phyloP scores from a whole-genome alignment of 2,797 vertebrate genomes.

The Varecia variegata region DNA sequence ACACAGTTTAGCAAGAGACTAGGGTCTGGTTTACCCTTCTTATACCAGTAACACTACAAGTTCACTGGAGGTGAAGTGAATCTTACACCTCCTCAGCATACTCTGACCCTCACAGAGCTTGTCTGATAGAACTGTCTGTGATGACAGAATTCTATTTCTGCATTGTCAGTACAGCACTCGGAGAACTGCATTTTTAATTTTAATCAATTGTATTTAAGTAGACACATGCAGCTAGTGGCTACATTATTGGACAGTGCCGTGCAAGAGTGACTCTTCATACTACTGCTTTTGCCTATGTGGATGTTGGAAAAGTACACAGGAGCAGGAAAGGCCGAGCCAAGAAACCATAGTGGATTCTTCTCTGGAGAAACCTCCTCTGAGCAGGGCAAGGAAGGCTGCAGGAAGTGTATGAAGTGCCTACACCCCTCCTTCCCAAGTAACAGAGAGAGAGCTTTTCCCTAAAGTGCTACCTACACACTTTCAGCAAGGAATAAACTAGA shows the following conservation, averaged over 20 bases:
- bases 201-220: neutral
- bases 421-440: neutral
- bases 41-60: neutral
- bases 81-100: neutral
- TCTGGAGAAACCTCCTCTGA: neutral
- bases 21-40: neutral
- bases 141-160: neutral
- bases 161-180: neutral
- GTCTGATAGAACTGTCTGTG: neutral
- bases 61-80: neutral
- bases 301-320: neutral
- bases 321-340: neutral
- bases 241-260: neutral
- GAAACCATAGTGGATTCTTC: neutral
- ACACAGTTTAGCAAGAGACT: neutral
- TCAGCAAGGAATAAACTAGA: neutral
- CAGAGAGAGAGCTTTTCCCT: neutral
- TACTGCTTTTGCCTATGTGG: neutral
- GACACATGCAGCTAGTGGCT: neutral
- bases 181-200: neutral
- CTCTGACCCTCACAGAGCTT: neutral
- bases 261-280: neutral
- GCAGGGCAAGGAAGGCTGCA: neutral
- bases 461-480: neutral
- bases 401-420: neutral